phyloP scores from a whole-genome alignment of 35 echinoderm and acorn worm species.

The Apostichopus parvimensis region DNA sequence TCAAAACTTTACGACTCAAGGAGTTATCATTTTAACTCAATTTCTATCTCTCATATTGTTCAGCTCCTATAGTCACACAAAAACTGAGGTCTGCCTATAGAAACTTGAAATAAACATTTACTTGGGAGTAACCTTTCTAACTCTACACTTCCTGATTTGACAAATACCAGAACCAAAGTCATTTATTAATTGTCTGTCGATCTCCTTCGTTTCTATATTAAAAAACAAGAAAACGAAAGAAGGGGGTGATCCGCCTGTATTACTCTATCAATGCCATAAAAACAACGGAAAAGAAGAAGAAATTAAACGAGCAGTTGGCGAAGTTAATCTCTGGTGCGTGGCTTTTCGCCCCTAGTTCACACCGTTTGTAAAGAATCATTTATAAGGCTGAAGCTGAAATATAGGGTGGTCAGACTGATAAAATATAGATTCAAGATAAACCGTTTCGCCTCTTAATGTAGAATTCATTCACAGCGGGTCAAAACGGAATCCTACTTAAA shows the following conservation, averaged over 20 bases:
- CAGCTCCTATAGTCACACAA: neutral
- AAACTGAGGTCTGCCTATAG: neutral
- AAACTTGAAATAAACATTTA: constrained; percentile 24
- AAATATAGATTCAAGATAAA: neutral
- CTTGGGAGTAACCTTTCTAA: neutral
- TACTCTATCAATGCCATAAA: neutral
- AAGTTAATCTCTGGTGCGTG: constrained; percentile 28
- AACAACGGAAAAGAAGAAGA: neutral
- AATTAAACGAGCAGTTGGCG: neutral
- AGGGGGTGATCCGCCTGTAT: neutral
- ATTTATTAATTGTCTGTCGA: constrained; percentile 23
- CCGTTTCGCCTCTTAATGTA: neutral
- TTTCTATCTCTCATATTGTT: neutral
- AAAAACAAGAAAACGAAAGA: neutral
- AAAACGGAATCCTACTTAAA: constrained; percentile 14
- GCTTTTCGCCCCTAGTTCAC: neutral
- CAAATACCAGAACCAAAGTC: constrained; percentile 38
- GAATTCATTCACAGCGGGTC: neutral
- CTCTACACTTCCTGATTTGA: constrained; percentile 9
- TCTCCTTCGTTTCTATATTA: neutral
- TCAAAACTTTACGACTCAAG: neutral
- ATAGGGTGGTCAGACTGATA: neutral
- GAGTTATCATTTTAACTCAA: neutral
- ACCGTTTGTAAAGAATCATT: neutral
- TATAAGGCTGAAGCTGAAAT: neutral